A percentile compares a stretch with the other conserved stretches of the same genome.
Evolutionary conservation across 2,797 vertebrate species (phyloP).

Genomic region (Spinus olivaceus): DNA sequence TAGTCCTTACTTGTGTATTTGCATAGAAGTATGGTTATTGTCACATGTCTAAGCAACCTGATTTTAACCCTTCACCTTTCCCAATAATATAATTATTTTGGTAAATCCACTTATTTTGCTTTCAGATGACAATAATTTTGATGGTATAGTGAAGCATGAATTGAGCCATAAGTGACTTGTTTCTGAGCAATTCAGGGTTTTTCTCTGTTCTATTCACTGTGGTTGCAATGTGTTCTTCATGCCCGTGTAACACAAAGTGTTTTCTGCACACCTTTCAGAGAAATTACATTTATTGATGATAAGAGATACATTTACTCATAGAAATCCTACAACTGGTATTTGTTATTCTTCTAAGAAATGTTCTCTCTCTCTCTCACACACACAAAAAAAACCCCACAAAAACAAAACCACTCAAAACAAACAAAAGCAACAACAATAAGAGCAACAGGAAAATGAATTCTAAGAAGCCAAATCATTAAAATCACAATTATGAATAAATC

Average conservation of each 20-base stretch:
- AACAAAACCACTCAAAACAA: background rate
- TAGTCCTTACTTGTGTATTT: background rate
- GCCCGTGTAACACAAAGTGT: slow-evolving; percentile 2
- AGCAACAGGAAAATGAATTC: background rate
- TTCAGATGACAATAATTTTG: background rate
- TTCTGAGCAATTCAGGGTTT: background rate
- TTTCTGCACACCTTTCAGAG: slow-evolving; percentile 6
- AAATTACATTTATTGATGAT: slow-evolving; percentile 39
- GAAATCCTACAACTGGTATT: slow-evolving; percentile 32
- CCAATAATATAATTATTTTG: background rate
- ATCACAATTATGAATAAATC: background rate
- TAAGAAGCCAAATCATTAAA: background rate
- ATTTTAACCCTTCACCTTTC: background rate
- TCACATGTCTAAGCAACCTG: background rate
- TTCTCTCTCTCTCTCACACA: background rate
- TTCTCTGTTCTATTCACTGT: background rate
- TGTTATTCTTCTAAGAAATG: slow-evolving; percentile 2
- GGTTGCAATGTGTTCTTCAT: slow-evolving; percentile 30
- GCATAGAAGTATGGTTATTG: background rate
- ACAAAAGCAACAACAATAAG: background rate
- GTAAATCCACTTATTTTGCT: background rate
- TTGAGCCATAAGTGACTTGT: background rate
- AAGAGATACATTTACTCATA: slow-evolving; percentile 22
- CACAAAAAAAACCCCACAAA: background rate
- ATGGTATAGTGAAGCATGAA: background rate